These are phyloP conservation scores for Onychomys leucogaster DNA, from an alignment of 2,797 vertebrate species.

Conservation along the genomic window DNA sequence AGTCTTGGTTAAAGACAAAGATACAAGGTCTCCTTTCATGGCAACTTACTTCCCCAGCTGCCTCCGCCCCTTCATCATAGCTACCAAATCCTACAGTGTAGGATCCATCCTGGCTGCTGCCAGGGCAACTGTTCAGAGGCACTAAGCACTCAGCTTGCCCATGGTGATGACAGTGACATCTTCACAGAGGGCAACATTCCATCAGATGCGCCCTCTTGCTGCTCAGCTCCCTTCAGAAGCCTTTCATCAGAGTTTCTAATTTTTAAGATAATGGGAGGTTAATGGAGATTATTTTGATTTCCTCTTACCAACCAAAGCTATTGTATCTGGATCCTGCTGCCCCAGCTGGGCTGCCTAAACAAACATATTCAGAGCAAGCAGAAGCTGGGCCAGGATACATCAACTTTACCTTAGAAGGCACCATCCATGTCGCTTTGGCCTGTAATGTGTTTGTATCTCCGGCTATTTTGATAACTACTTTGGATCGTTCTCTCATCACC, in stretches of 20 bases:
- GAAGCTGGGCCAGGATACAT: background rate
- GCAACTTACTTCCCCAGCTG: background rate
- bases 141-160: background rate
- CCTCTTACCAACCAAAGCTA: slow-evolving; percentile 56
- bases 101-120: background rate
- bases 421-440: background rate
- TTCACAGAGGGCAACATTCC: slow-evolving; percentile 69
- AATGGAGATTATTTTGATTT: slow-evolving; percentile 72
- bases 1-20: background rate
- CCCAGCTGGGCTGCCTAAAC: slow-evolving; percentile 59
- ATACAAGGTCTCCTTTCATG: background rate
- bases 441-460: background rate
- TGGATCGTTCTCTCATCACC: background rate
- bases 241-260: slow-evolving; percentile 77
- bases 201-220: slow-evolving; percentile 70
- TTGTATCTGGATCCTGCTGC: slow-evolving; percentile 6
- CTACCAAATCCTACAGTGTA: background rate
- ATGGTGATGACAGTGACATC: slow-evolving; percentile 12
- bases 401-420: slow-evolving; percentile 17
- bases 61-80: background rate
- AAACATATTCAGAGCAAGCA: slow-evolving; percentile 12
- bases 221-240: slow-evolving; percentile 63
- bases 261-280: slow-evolving; percentile 73
- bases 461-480: background rate
- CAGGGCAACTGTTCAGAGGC: background rate